phyloP scores from a whole-genome alignment of 2,888 invertebrate species.

The Lithophane semibrunnea region DNA sequence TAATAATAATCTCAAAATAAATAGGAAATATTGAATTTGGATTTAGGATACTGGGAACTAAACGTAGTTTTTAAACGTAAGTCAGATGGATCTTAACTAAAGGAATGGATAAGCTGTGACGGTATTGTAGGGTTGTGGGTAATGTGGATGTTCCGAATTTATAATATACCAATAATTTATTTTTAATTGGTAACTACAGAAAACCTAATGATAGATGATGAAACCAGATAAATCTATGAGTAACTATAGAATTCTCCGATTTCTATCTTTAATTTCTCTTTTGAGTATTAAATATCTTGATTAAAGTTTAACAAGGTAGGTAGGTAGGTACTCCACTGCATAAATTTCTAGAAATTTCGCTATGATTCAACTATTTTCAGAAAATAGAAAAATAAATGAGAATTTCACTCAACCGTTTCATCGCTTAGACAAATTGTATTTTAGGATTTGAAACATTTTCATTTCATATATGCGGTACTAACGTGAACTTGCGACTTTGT shows the following conservation, averaged over 20 bases:
- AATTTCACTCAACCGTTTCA: slow-evolving; percentile 55
- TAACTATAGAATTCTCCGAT: slow-evolving; percentile 16
- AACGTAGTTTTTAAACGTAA: slow-evolving; percentile 11
- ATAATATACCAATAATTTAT: slow-evolving; percentile 31
- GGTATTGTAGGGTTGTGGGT: background rate
- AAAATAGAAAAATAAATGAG: slow-evolving; percentile 61
- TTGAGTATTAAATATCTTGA: slow-evolving; percentile 38
- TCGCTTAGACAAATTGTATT: slow-evolving; percentile 60
- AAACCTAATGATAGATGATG: too few relatives aligned
- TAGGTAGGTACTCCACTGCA: slow-evolving; percentile 3
- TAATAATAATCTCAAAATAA: background rate
- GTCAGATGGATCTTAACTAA: slow-evolving; percentile 9
- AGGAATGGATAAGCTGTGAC: slow-evolving; percentile 2
- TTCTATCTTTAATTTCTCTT: slow-evolving; percentile 29
- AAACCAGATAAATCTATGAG: background rate
- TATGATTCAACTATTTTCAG: slow-evolving; percentile 53
- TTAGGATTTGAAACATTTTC: slow-evolving; percentile 59
- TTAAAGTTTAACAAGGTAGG: slow-evolving; percentile 28
- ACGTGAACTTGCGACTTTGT: slow-evolving; percentile 46
- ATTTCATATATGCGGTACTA: slow-evolving; percentile 45
- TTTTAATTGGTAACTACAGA: slow-evolving; percentile 7
- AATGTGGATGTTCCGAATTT: background rate
- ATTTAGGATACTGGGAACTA: background rate
- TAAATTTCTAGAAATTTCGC: slow-evolving; percentile 36
- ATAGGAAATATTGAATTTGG: background rate